phyloP scores from a whole-genome alignment of 2,113 vertebrate genomes.

The Cepphus grylle region DNA sequence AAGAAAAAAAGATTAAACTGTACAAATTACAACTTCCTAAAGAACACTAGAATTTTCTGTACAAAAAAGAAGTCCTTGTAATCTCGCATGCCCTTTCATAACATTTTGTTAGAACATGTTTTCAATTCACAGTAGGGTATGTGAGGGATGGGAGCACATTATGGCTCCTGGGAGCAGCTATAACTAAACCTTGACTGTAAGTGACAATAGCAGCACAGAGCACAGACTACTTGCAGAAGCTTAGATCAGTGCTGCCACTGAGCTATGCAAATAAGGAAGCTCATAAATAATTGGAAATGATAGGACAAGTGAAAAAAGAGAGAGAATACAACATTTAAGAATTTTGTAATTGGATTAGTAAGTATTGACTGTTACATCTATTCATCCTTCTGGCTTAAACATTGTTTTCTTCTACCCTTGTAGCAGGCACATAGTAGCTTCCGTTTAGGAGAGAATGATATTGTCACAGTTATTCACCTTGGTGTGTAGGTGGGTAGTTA shows the following conservation, averaged over 20 bases:
- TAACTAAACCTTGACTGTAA: slow-evolving; percentile 2
- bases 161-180: not conserved
- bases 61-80: not conserved
- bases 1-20: slow-evolving; percentile 8
- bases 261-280: not conserved
- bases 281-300: not conserved
- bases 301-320: not conserved
- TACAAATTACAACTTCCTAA: slow-evolving; percentile 47
- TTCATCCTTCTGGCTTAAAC: not conserved
- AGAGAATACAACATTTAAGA: not conserved
- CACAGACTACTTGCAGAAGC: not conserved
- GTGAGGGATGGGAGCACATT: not conserved
- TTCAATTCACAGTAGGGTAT: slow-evolving; percentile 3
- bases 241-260: not conserved
- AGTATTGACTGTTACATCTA: not conserved
- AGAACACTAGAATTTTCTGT: not conserved
- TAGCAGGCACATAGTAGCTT: not conserved
- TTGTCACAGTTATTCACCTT: not conserved
- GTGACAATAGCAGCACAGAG: not conserved
- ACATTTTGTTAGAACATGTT: not conserved
- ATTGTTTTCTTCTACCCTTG: not conserved
- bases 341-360: not conserved
- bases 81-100: not conserved
- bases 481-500: not conserved
- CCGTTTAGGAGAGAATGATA: not conserved